Evolutionary conservation across 2,888 invertebrate species (phyloP), one percentile per base, ranked within the genome.

Genomic region (Aspidiotus destructor): DNA sequence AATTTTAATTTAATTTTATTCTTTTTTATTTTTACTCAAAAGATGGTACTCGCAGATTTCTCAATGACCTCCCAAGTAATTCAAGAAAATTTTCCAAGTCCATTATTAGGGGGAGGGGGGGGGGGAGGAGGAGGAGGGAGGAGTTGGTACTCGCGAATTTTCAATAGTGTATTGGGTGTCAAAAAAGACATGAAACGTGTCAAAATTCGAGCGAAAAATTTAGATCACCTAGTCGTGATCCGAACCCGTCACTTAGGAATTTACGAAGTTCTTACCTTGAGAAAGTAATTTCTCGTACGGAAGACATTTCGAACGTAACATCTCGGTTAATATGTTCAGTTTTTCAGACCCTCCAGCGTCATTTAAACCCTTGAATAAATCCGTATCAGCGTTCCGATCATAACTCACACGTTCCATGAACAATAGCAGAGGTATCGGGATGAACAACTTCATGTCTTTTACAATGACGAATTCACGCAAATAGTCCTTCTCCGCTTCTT

Each of bases 401-500:
- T 54, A 63, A 63, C 7, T 48, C 10, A 48, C 48, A 3, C 60
- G 17, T 42, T 67, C 67, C 44, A 67, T 44, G 41, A 57, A 28
- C 48, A 61, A 42, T 9, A 69, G n/a, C 13, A 62, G 16, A 7
- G 62, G 61, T 41, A 57, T 42, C 10, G 69, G 62, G n/a, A 69
- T 53, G 17, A 62, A 15, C 41, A 62, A 48, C 42, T 55, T 53
- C 16, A 55, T 57, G 7, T 55, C 55, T 10, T 41, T 28, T 17
- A 53, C 13, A 7, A 72, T 41, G 11, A 42, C 55, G 8, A 73
- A 71, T 28, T 62, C 53, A 41, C 71, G 62, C 5, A 73, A 28
- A 62, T 70, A 74, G 16, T 72, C 71, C 42, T 68, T 48, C 69
- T 73, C 67, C 41, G 61, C 54, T 6, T 58, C 40, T 41, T 73